A percentile compares a stretch with the other conserved stretches of the same genome.
phyloP scores from a whole-genome alignment of 2,113 vertebrate species.

The Meriones unguiculatus region DNA sequence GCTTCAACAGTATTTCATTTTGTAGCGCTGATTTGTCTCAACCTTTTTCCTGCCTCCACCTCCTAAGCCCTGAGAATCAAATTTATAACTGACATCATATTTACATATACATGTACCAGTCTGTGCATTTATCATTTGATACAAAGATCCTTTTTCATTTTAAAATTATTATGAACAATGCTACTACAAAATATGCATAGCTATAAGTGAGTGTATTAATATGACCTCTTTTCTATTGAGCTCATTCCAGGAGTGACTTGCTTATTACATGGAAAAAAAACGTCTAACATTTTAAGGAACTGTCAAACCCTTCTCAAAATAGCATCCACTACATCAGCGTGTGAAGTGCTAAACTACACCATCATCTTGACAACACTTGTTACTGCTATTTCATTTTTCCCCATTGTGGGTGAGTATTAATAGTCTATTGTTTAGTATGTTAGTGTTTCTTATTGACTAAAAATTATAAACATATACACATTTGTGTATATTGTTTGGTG shows the following conservation, averaged over 20 bases:
- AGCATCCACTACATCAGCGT: neutral
- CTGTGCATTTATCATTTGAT: neutral
- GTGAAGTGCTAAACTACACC: neutral
- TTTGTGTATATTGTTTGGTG: neutral
- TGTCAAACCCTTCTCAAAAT: neutral
- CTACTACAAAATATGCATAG: neutral
- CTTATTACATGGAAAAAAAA: neutral
- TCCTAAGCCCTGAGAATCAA: neutral
- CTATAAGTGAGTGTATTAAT: too few species aligned
- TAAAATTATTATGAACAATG: neutral
- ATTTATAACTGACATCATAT: neutral
- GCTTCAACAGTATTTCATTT: neutral
- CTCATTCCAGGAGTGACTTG: neutral
- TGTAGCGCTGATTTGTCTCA: neutral
- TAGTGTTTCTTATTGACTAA: neutral
- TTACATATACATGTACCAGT: neutral
- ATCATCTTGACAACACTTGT: neutral
- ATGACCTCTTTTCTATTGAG: neutral
- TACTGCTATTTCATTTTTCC: neutral
- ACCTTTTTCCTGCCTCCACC: neutral
- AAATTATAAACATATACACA: neutral
- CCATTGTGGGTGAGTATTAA: neutral
- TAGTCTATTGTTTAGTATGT: neutral
- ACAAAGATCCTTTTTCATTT: neutral
- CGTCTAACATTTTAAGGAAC: neutral